Percentiles rank a stretch among this genome's conserved stretches.
Conservation (phyloP, 2,113 vertebrate genomes). For the Sprattus sprattus region DNA sequence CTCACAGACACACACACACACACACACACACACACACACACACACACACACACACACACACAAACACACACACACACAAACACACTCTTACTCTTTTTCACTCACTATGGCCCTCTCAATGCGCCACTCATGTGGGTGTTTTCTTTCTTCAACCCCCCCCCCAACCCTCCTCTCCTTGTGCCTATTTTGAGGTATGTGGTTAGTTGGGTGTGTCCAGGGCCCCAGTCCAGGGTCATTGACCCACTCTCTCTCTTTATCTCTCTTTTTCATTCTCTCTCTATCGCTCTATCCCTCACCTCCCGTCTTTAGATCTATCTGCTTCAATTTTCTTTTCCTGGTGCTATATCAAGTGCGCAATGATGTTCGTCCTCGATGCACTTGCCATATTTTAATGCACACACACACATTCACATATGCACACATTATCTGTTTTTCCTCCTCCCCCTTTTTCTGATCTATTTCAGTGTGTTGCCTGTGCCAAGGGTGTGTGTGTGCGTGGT, state of each 20-base stretch:
- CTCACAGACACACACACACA: background rate
- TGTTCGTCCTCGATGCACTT: background rate
- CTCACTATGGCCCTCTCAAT: constrained; percentile 45
- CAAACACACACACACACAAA: background rate
- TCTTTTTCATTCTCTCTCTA: background rate
- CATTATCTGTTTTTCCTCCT: constrained; percentile 45
- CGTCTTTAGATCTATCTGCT: background rate
- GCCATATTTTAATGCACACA: constrained; percentile 26
- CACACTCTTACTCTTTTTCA: background rate
- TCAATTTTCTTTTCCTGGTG: background rate
- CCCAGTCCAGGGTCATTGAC: constrained; percentile 57
- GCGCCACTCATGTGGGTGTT: background rate
- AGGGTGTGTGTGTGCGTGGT: constrained; percentile 50
- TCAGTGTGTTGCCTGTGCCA: constrained; percentile 66
- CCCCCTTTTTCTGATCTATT: constrained; percentile 69
- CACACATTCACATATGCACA: constrained; percentile 31
- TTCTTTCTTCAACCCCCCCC: background rate
- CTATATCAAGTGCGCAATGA: constrained; percentile 27
- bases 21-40: background rate
- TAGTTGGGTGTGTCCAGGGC: constrained; percentile 59
- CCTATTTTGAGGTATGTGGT: constrained; percentile 67
- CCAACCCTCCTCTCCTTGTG: background rate
- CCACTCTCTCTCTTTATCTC: constrained; percentile 33
- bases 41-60: constrained; percentile 15
- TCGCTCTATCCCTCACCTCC: background rate